phyloP scores from a whole-genome alignment of 1,140 invertebrate species.

The Tachypleus tridentatus region DNA sequence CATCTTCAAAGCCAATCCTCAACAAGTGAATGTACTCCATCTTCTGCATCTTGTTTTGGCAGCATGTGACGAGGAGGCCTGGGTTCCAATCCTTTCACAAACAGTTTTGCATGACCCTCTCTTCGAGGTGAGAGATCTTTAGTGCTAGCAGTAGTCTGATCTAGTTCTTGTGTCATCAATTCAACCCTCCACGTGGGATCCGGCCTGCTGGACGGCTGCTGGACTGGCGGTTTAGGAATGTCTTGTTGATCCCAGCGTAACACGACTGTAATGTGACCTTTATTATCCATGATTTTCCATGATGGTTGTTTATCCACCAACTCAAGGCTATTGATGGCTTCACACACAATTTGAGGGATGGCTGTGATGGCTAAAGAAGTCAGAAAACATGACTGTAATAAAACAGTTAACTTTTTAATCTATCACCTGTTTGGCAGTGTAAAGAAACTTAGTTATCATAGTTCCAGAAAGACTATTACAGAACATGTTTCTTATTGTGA shows the following conservation, averaged over 20 bases:
- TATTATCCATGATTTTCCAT: constrained; percentile 95
- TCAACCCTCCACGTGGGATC: constrained; percentile 22
- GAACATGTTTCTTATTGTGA: too few relatives aligned
- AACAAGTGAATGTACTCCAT: constrained; percentile 65
- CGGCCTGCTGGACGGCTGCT: neutral
- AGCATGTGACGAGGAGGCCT: constrained; percentile 17
- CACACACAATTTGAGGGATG: constrained; percentile 91
- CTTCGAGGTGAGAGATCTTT: neutral
- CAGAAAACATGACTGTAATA: too few relatives aligned
- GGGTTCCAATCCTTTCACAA: constrained; percentile 19
- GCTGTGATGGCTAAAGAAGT: constrained; percentile 64
- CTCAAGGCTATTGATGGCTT: constrained; percentile 84
- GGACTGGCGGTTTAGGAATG: constrained; percentile 23
- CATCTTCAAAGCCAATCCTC: constrained; percentile 66
- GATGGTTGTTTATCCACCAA: constrained; percentile 86
- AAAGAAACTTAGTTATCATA: too few relatives aligned
- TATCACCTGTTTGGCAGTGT: too few relatives aligned
- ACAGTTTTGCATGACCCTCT: constrained; percentile 22
- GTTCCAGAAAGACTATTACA: too few relatives aligned
- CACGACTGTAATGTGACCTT: constrained; percentile 83
- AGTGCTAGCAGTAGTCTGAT: neutral
- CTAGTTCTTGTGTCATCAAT: constrained; percentile 15
- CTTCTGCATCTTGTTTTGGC: constrained; percentile 2
- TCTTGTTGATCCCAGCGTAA: constrained; percentile 71
- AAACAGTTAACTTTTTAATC: too few relatives aligned